A percentile compares a stretch with the other conserved stretches of the same genome.
Evolutionary conservation across 2,113 vertebrate genomes (phyloP).

Genomic region (Megalops atlanticus): DNA sequence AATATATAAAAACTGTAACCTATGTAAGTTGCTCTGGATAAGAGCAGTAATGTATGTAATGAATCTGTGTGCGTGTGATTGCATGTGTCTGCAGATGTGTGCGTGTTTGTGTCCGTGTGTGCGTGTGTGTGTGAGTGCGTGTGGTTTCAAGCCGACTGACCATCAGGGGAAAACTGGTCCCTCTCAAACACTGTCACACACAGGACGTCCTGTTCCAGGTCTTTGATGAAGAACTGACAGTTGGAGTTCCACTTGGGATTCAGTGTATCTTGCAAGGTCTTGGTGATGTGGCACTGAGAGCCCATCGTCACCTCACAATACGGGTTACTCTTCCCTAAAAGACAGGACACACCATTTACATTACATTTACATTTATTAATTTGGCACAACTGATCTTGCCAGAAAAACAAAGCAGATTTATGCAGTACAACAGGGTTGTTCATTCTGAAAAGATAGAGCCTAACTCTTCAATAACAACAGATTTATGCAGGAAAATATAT

Average conservation of each 20-base stretch:
- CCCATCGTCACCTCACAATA: constrained; percentile 99
- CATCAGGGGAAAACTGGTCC: constrained; percentile 97
- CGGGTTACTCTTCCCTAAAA: constrained; percentile 92
- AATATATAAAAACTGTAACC: too few relatives aligned
- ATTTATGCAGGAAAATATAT: too few relatives aligned
- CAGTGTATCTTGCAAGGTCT: constrained; percentile 94
- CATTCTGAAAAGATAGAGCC: too few relatives aligned
- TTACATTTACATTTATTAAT: too few relatives aligned
- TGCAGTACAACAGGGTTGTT: too few relatives aligned
- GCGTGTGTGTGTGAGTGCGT: neutral
- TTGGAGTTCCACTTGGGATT: constrained; percentile 99
- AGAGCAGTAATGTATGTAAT: too few relatives aligned
- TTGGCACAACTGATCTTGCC: too few relatives aligned
- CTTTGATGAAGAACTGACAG: constrained; percentile 99
- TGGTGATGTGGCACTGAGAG: constrained; percentile 97
- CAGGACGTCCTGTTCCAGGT: constrained; percentile 96
- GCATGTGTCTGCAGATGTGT: too few relatives aligned
- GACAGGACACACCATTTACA: constrained; percentile 25
- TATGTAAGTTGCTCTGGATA: too few relatives aligned
- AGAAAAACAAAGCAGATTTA: too few relatives aligned
- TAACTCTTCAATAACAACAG: too few relatives aligned
- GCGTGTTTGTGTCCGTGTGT: neutral
- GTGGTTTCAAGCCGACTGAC: constrained; percentile 69
- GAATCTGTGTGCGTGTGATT: too few relatives aligned
- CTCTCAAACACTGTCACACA: constrained; percentile 97